Evolutionary conservation across 2,888 invertebrate genomes (phyloP).

Genomic region (Tetramorium bicarinatum): DNA sequence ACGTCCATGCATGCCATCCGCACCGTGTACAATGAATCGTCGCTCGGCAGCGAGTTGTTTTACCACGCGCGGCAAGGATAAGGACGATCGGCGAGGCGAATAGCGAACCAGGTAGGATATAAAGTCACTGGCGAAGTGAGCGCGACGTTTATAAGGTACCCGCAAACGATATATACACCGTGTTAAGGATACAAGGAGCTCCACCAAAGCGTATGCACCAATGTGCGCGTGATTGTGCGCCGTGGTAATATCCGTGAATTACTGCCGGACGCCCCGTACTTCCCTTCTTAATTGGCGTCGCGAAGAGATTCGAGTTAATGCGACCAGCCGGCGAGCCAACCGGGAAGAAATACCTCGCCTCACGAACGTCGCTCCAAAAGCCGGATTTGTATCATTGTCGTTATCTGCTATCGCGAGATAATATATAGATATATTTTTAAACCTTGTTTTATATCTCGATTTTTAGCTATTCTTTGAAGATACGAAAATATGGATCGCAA

Average conservation of each 20-base stretch:
- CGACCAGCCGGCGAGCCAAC: background rate
- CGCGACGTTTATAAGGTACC: constrained; percentile 68
- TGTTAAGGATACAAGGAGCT: constrained; percentile 51
- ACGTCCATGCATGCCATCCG: background rate
- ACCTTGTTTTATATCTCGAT: background rate
- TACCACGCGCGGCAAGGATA: constrained; percentile 35
- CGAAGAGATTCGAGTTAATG: constrained; percentile 35
- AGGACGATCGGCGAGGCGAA: constrained; percentile 39
- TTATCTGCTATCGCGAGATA: background rate
- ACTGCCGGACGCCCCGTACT: constrained; percentile 47
- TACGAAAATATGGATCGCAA: background rate
- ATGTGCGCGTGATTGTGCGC: constrained; percentile 17
- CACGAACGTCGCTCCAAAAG: background rate
- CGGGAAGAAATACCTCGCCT: background rate
- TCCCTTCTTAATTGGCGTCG: constrained; percentile 63
- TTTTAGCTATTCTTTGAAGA: background rate
- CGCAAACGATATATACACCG: constrained; percentile 54
- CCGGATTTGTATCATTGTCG: background rate
- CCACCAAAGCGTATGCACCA: constrained; percentile 9
- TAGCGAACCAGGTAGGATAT: constrained; percentile 54
- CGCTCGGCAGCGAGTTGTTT: constrained; percentile 29
- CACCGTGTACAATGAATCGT: constrained; percentile 47
- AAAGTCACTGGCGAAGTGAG: constrained; percentile 64
- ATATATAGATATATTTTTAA: background rate
- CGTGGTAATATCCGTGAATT: constrained; percentile 66